Base-by-base conservation (phyloP, 2,797 vertebrate genomes). In the Morus bassanus region DNA sequence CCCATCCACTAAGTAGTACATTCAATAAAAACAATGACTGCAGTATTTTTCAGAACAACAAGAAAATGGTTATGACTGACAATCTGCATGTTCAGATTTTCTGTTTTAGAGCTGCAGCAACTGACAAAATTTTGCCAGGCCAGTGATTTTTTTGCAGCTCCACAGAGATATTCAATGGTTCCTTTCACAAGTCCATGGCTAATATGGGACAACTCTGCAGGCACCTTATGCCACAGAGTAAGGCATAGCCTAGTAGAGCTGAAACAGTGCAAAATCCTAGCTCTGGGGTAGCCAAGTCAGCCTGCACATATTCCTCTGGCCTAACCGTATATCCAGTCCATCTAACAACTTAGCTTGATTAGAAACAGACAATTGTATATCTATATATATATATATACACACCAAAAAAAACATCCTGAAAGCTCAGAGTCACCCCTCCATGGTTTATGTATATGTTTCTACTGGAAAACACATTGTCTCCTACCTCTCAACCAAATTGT, bases 151-250 rank as follows among this genome's bases (percentile, higher is more conserved):
- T 54, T 37, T 57, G 56, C 14, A 88, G 33, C 11, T 72, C 23
- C 51, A 77, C 22, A 22, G 37, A 64, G 23, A 27, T 77, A 91
- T 33, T 31, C 25, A 61, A 46, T 37, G 19, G 28, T 67, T 87
- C 27, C 11, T 61, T 65, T 69, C 61, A 63, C 24, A 48, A 23
- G 8, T 30, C 22, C 43, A n/a, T 35, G 23, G 25, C 31, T 86
- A n/a, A 64, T 25, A 41, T 0, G 1, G 33, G 54, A 73, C 41
- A 84, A 61, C 11, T 69, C 23, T 0, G 0, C 6, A 79, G 43
- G 68, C 30, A 33, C 7, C 13, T 63, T 51, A 59, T 2, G 17
- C 46, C 45, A 46, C 13, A 63, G 35, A 63, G 19, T 17, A 89
- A 88, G 16, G 16, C 31, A 39, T 2, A 84, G 53, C 19, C 28